phyloP scores from a whole-genome alignment of 53 echinoderm and acorn worm genomes.

The Actinopyga echinites region DNA sequence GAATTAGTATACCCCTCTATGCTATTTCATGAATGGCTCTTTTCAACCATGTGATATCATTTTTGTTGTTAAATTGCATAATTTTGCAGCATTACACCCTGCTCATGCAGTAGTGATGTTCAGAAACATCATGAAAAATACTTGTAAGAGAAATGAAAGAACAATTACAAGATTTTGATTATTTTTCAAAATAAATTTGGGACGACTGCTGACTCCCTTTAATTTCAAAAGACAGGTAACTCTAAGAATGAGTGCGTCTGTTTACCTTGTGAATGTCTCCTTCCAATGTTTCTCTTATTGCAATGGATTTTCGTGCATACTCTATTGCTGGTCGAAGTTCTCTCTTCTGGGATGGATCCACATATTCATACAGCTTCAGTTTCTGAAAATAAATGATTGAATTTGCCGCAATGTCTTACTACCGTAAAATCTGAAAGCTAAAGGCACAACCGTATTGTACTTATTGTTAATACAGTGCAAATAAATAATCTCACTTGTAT shows the following conservation, averaged over 20 bases:
- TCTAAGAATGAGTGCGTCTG: background rate
- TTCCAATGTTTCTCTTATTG: slow-evolving; percentile 79
- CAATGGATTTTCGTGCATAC: slow-evolving; percentile 85
- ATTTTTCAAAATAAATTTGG: too few relatives aligned
- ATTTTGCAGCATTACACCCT: too few relatives aligned
- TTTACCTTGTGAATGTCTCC: slow-evolving; percentile 88
- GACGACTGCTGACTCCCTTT: too few relatives aligned
- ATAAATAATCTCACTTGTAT: too few relatives aligned
- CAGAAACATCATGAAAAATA: too few relatives aligned
- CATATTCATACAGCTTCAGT: slow-evolving; percentile 93
- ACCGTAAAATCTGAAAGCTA: background rate
- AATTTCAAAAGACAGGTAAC: background rate
- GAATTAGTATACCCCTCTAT: too few relatives aligned
- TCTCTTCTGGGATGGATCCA: slow-evolving; percentile 70
- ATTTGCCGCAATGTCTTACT: background rate
- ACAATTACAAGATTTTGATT: background rate
- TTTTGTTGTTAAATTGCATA: too few relatives aligned
- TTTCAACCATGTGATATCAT: too few relatives aligned
- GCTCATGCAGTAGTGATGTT: too few relatives aligned
- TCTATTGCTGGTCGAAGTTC: slow-evolving; percentile 77
- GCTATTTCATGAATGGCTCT: too few relatives aligned
- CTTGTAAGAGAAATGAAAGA: too few relatives aligned
- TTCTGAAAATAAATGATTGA: slow-evolving; percentile 54
- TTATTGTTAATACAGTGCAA: background rate
- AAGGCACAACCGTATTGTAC: background rate